Base-by-base conservation (phyloP, 2,113 vertebrate genomes). In the Vanacampus margaritifer region DNA sequence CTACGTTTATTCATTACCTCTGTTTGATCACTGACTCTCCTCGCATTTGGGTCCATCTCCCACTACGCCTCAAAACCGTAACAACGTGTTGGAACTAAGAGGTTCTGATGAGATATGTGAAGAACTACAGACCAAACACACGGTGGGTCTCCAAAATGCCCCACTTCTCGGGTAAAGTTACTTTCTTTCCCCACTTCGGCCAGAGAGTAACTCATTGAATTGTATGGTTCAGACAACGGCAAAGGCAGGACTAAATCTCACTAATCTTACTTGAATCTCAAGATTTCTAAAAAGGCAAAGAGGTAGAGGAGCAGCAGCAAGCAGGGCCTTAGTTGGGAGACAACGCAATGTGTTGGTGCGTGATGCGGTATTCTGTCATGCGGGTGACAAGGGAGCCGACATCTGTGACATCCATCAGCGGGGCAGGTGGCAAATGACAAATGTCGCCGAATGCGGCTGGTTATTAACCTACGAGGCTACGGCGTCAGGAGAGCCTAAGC, bases 381-480 rank as follows among this genome's bases (percentile, higher is more conserved):
- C 19, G 65, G 79, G 68, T 85, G 81, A 86, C 84, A 88, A 85
- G 81, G 87, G 78, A 83, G 81, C 6, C 71, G 86, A 80, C 75
- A 74, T 76, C 75, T 64, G 72, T 82, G 84, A 85, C 84, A 80
- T 84, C 78, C 72, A 70, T 80, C 78, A 85, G 84, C 86, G 78
- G 79, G 62, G 76, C 84, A 81, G 79, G 84, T 78, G 77, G 79
- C 76, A 76, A 75, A 86, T 89, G 84, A 89, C 77, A 84, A 86
- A 90, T 84, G 81, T 76, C 74, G 76, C 72, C 76, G 4, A 39
- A 68, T 74, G 69, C 72, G 68, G 79, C 61, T 78, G 78, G 85
- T 87, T 88, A 88, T 88, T 90, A 90, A 88, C 86, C 82, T 45
- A 50, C 78, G 84, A 86, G 85, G 89, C 81, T 68, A 65, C 1